Evolutionary conservation across 2,113 vertebrate species (phyloP), one percentile per base, ranked within the genome.

Genomic region (Geococcyx californianus): DNA sequence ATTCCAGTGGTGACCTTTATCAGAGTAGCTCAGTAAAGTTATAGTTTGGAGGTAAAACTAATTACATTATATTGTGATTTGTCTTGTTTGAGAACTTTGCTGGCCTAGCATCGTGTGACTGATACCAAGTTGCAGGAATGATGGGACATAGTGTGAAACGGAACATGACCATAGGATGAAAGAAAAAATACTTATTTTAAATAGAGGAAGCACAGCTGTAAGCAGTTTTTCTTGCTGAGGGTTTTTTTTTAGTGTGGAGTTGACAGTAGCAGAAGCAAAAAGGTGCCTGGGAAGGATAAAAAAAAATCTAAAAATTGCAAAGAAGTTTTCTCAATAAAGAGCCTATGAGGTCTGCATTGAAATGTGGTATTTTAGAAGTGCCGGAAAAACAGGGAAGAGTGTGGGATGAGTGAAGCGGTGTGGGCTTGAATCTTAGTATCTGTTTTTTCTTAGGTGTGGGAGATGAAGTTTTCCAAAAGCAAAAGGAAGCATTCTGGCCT

Each of bases 361-460:
- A 89, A 85, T 59, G 79, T 63, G 59, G 42, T 95, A 94, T 94
- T 92, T 95, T 40, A 93, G 88, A 92, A 83, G 85, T 75, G 60
- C 17, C 0, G 18, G 83, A 90, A 92, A 94, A 93, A 77, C 62
- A 93, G 59, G 60, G 36, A 91, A 95, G 88, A 88, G 59, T 0
- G 82, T 95, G 75, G 96, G 93, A 96, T 89, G 93, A 95, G 62
- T 90, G 78, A 94, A 95, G 40, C 52, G 68, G 42, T 79, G 93
- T 95, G 84, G 93, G 89, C 55, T 96, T 93, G 74, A 87, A 73
- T 91, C 67, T 89, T 49, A 72, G 44, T 82, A 55, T 88, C 83
- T 95, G 87, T 19, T 93, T 94, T 92, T 91, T 51, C 78, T 87
- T 83, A 80, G 74, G 66, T 87, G 67, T 80, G 81, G 84, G 62